Evolutionary conservation across 37 sponge, comb jelly and placozoan species (phyloP), one percentile per base, ranked within the genome.

Genomic region (Amphimedon queenslandica): DNA sequence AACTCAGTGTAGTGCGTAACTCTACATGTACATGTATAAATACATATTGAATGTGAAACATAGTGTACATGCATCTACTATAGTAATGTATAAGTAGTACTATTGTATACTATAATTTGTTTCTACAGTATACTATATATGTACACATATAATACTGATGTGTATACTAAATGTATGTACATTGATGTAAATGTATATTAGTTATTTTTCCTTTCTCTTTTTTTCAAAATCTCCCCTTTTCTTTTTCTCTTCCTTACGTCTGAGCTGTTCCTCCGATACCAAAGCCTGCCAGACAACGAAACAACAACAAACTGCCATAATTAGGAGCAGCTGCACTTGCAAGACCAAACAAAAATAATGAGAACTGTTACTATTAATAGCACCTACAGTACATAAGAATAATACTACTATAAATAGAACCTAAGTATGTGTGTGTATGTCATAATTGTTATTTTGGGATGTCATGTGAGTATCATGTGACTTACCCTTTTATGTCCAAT

Each of bases 1-100:
- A 84, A 90, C 42, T 90, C 90, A 57, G 56, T 42, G 66, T 74
- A 90, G 55, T 77, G 84, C 0, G 85, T 80, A 2, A 71, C 47
- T 8, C 87, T 86, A 64, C 20, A 77, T 21, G n/a, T n/a, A n/a
- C n/a, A n/a, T n/a, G n/a, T n/a, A n/a, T n/a, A n/a, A n/a, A n/a
- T n/a, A n/a, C n/a, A n/a, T n/a, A n/a, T n/a, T n/a, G 1, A 3
- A 60, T 23, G 13, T 47, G 53, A 47, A 13, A 13, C 8, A 47
- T 47, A 47, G 8, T 18, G 13, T 47, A 8, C 8, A 18, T 47
- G 13, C 53, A 18, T 47, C 53, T 18, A 18, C 8, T 18, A 47
- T 47, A 47, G 53, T 47, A 47, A 47, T 47, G 13, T 18, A 18
- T 13, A 47, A 8, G 13, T 47, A n/a, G n/a, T n/a, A n/a, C n/a